phyloP scores from a whole-genome alignment of 2,888 invertebrate genomes.

The Oligia fasciuncula region DNA sequence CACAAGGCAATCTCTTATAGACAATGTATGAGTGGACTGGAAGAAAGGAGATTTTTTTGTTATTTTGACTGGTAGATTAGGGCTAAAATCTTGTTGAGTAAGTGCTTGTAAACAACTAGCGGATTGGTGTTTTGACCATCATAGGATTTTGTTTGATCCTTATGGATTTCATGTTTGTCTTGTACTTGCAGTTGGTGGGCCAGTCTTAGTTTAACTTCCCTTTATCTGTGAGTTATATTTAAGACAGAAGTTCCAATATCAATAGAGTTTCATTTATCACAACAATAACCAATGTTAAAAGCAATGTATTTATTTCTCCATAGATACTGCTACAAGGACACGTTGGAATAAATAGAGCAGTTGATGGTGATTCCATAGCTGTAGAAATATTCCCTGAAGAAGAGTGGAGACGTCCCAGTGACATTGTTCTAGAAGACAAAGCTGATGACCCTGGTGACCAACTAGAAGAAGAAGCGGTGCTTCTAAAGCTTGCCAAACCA shows the following conservation, averaged over 20 bases:
- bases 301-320: neutral
- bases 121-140: too few relatives aligned
- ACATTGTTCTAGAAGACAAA: slow-evolving; percentile 94
- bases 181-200: neutral
- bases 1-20: too few relatives aligned
- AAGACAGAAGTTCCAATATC: neutral
- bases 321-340: slow-evolving; percentile 96
- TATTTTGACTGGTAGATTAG: too few relatives aligned
- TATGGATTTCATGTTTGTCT: neutral
- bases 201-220: neutral
- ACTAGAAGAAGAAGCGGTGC: slow-evolving; percentile 90
- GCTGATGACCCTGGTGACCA: slow-evolving; percentile 92
- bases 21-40: too few relatives aligned
- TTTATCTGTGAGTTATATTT: neutral
- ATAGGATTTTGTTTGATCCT: too few relatives aligned
- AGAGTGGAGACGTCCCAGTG: slow-evolving; percentile 97
- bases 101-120: too few relatives aligned
- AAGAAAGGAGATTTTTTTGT: too few relatives aligned
- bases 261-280: neutral
- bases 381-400: slow-evolving; percentile 96
- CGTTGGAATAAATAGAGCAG: slow-evolving; percentile 96
- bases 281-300: neutral
- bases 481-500: slow-evolving; percentile 77
- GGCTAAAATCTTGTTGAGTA: too few relatives aligned
- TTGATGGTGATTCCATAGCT: slow-evolving; percentile 98